Percentiles rank a stretch among this genome's conserved stretches.
Evolutionary conservation across 2,888 invertebrate species (phyloP).

Genomic region (Drosophila formosana): DNA sequence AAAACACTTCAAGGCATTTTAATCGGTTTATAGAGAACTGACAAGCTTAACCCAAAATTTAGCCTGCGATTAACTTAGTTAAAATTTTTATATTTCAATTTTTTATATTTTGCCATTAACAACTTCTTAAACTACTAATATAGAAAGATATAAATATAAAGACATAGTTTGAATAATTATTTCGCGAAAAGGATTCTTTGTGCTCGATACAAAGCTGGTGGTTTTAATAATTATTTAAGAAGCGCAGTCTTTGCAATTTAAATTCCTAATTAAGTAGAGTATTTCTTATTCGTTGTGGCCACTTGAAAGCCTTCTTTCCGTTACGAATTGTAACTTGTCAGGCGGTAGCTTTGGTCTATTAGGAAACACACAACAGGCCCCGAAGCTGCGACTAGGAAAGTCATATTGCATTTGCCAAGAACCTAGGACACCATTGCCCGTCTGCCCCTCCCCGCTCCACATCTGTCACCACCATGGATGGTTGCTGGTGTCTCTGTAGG

Average conservation of each 20-base stretch:
- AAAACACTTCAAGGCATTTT: too few species aligned
- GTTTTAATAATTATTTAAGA: too few species aligned
- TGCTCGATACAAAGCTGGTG: neutral
- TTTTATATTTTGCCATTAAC: too few species aligned
- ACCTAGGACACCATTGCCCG: conserved; percentile 46
- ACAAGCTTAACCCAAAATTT: too few species aligned
- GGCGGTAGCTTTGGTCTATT: conserved; percentile 76
- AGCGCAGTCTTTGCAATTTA: neutral
- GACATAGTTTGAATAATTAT: too few species aligned
- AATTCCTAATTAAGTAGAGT: neutral
- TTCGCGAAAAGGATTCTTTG: neutral
- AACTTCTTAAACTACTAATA: too few species aligned
- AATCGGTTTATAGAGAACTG: too few species aligned
- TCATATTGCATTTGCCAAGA: conserved; percentile 72
- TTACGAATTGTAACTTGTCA: conserved; percentile 61
- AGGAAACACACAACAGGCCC: conserved; percentile 58
- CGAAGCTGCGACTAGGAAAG: conserved; percentile 57
- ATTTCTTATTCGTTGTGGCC: conserved; percentile 6
- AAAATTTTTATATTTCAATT: too few species aligned
- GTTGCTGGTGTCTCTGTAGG: conserved; percentile 15
- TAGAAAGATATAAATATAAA: too few species aligned
- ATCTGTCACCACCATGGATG: conserved; percentile 28
- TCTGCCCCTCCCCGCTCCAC: neutral
- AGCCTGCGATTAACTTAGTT: too few species aligned
- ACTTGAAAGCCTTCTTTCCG: conserved; percentile 11